Conservation (phyloP, 2,113 vertebrate genomes). For the Melanocharis versteri region DNA sequence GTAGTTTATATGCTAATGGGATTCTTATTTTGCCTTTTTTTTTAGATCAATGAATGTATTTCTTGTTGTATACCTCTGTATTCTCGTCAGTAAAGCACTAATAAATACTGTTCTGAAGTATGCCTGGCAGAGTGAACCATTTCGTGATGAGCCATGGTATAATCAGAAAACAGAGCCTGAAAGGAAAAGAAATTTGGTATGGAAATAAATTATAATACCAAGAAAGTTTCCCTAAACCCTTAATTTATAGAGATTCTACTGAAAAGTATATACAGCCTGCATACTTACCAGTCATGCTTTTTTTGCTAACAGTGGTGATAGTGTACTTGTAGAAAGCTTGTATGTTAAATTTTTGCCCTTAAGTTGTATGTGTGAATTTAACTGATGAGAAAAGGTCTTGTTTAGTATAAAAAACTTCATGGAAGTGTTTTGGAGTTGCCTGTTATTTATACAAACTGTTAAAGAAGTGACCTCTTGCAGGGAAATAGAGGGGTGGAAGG, state of each 20-base stretch:
- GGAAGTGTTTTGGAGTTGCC: background rate
- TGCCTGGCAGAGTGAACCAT: conserved; percentile 88
- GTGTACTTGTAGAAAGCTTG: background rate
- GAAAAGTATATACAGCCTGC: background rate
- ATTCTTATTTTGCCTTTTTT: background rate
- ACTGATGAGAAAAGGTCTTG: background rate
- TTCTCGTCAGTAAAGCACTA: conserved; percentile 92
- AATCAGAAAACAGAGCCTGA: conserved; percentile 87
- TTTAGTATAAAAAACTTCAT: background rate
- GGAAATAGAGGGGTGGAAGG: background rate
- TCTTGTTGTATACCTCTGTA: conserved; percentile 94
- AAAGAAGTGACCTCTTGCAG: background rate
- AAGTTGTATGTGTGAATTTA: background rate
- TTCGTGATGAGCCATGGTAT: conserved; percentile 92
- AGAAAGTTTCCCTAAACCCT: background rate
- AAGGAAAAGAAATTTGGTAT: conserved; percentile 86
- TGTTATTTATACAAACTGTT: background rate
- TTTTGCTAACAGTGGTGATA: background rate
- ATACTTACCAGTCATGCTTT: background rate
- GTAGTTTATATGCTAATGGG: background rate
- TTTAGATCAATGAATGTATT: conserved; percentile 94
- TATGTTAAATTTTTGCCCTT: background rate
- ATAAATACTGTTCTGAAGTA: conserved; percentile 92
- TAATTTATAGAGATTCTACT: background rate
- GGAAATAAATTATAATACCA: background rate